phyloP scores from a whole-genome alignment of 2,113 vertebrate species.

The Poecile atricapillus region DNA sequence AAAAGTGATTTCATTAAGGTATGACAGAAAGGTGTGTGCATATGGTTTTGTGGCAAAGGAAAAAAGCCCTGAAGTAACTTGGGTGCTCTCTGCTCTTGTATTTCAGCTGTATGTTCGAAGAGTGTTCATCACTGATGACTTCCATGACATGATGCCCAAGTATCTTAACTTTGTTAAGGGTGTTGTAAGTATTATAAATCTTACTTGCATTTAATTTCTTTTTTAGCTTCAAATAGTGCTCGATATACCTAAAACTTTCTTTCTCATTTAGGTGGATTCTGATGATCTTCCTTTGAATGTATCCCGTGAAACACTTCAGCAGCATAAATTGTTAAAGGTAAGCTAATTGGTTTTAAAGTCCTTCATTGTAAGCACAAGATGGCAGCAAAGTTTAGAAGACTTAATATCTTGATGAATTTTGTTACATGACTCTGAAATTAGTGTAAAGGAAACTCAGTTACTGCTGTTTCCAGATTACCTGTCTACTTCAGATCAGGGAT shows the following conservation, averaged over 20 bases:
- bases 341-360: not conserved
- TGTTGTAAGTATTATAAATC: slow-evolving; percentile 83
- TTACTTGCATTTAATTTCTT: not conserved
- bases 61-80: not conserved
- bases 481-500: not conserved
- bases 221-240: not conserved
- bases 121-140: slow-evolving; percentile 98
- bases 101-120: slow-evolving; percentile 92
- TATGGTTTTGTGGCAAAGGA: not conserved
- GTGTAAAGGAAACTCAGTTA: not conserved
- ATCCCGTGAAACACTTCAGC: slow-evolving; percentile 96
- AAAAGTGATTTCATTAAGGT: slow-evolving; percentile 99
- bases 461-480: not conserved
- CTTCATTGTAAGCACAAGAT: not conserved
- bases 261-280: slow-evolving; percentile 86
- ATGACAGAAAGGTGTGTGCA: not conserved
- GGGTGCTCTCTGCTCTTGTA: not conserved
- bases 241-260: not conserved
- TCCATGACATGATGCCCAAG: slow-evolving; percentile 99
- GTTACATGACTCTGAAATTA: not conserved
- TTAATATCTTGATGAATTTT: not conserved
- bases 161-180: slow-evolving; percentile 97
- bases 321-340: slow-evolving; percentile 97
- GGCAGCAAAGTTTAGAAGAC: not conserved
- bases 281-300: slow-evolving; percentile 98